These are phyloP conservation scores for Heptranchias perlo DNA, from an alignment of 2,113 vertebrate genomes.

Conservation along the genomic window DNA sequence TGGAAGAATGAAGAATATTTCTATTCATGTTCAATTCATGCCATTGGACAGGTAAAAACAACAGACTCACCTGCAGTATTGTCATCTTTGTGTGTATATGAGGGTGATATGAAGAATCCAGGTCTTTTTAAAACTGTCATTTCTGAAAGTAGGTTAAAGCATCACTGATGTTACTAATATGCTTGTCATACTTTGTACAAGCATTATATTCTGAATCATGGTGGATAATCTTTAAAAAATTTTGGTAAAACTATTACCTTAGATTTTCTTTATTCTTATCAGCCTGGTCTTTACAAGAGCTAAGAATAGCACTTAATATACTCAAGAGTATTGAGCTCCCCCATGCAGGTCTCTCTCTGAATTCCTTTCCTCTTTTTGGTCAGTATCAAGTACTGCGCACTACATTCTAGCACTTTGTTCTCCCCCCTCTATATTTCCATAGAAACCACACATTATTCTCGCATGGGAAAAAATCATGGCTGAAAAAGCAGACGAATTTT, in stretches of 20 bases:
- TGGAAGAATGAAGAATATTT: not conserved
- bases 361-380: too few relatives aligned
- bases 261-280: not conserved
- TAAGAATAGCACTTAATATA: not conserved
- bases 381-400: not conserved
- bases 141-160: not conserved
- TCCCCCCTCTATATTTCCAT: not conserved
- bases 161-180: not conserved
- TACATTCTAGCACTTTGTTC: not conserved
- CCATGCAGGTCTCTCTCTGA: too few relatives aligned
- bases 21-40: not conserved
- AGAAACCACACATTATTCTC: not conserved
- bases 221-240: not conserved
- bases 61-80: not conserved
- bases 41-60: not conserved
- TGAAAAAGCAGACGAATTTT: not conserved
- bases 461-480: not conserved
- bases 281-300: not conserved
- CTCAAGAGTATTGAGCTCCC: too few relatives aligned
- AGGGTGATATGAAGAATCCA: not conserved
- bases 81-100: not conserved
- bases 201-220: not conserved
- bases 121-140: slow-evolving; percentile 35
- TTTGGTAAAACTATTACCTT: not conserved
- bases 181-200: not conserved